phyloP scores from a whole-genome alignment of 2,113 vertebrate species.

The Heterochromis multidens region DNA sequence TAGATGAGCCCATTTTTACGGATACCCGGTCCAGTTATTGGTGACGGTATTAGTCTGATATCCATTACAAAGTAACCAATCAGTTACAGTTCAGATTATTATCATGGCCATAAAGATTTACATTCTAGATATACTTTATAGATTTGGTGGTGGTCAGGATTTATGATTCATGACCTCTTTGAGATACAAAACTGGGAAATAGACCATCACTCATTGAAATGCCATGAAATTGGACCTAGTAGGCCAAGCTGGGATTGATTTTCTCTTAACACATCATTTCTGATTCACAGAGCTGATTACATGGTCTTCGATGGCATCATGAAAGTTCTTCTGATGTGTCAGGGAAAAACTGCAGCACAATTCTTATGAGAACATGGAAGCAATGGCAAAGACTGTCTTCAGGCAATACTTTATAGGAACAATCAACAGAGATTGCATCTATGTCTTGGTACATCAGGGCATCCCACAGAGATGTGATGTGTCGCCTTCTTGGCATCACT shows the following conservation, averaged over 20 bases:
- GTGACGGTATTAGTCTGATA: too few relatives aligned
- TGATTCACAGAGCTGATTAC: slow-evolving; percentile 13
- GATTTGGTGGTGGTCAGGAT: neutral
- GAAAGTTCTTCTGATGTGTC: slow-evolving; percentile 27
- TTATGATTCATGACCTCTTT: slow-evolving; percentile 1
- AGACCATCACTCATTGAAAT: neutral
- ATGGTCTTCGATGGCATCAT: slow-evolving; percentile 22
- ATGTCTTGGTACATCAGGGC: slow-evolving; percentile 17
- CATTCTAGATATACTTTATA: neutral
- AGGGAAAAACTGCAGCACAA: slow-evolving; percentile 10
- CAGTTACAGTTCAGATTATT: neutral
- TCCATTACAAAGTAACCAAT: too few relatives aligned
- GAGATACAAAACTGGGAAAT: neutral
- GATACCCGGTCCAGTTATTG: too few relatives aligned
- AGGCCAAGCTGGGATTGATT: slow-evolving; percentile 1
- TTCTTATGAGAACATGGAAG: slow-evolving; percentile 4
- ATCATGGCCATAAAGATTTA: neutral
- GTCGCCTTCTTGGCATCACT: slow-evolving; percentile 28
- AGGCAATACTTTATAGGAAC: slow-evolving; percentile 38
- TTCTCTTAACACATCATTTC: slow-evolving; percentile 29
- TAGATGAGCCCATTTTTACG: too few relatives aligned
- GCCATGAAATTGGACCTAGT: neutral
- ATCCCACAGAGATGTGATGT: slow-evolving; percentile 14
- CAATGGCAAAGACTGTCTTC: slow-evolving; percentile 12
- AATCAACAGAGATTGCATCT: slow-evolving; percentile 20